Conservation (phyloP, 2,797 vertebrate genomes). For the Garrulus glandarius region DNA sequence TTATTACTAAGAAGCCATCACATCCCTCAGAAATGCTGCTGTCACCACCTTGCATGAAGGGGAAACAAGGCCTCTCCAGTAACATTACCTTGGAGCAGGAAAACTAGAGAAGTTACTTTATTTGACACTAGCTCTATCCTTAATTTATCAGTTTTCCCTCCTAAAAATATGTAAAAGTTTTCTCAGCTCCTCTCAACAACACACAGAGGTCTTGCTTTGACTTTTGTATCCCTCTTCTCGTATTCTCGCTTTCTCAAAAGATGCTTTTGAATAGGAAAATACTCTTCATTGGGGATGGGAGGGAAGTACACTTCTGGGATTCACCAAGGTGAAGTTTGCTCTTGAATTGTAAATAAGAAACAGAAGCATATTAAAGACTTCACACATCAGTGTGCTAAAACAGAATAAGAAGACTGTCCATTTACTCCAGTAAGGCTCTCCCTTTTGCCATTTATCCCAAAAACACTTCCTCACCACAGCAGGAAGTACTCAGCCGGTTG, state of each 20-base stretch:
- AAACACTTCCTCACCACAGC: not conserved
- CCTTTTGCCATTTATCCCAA: not conserved
- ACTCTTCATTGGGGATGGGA: not conserved
- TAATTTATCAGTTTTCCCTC: not conserved
- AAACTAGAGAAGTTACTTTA: not conserved
- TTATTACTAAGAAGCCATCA: not conserved
- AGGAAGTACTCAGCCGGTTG: not conserved
- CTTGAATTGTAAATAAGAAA: not conserved
- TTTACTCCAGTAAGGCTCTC: not conserved
- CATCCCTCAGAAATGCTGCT: not conserved
- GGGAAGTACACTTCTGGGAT: fast-evolving
- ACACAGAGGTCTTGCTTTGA: not conserved
- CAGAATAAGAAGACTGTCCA: not conserved
- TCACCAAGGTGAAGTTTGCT: not conserved
- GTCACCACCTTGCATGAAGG: not conserved
- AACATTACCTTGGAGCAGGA: not conserved
- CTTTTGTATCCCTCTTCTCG: not conserved
- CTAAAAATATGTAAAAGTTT: not conserved
- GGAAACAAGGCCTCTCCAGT: not conserved
- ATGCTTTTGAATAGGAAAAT: not conserved
- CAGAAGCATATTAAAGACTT: not conserved
- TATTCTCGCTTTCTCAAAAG: not conserved
- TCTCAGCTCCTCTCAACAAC: not conserved
- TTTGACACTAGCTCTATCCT: not conserved
- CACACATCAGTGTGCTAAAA: not conserved